A percentile compares a stretch with the other conserved stretches of the same genome.
These are phyloP conservation scores for Actinernus sp. DNA, from an alignment of 92 coral and sea anemone species.

Conservation along the genomic window DNA sequence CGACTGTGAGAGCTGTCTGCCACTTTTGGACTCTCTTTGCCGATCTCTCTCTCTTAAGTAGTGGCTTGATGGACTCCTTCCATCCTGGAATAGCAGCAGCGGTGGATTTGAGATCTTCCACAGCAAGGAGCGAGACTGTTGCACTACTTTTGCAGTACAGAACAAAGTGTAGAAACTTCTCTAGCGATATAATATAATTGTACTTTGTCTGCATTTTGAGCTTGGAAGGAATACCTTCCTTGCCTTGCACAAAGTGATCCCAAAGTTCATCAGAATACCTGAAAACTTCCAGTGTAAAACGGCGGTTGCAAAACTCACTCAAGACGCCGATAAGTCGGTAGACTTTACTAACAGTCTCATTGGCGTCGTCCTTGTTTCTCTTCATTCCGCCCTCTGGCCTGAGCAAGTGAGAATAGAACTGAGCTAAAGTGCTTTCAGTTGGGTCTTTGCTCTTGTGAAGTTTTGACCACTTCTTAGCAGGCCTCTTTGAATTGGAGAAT, in stretches of 20 bases:
- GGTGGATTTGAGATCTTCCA: neutral
- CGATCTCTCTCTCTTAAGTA: slow-evolving; percentile 8
- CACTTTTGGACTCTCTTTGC: slow-evolving; percentile 4
- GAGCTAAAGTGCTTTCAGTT: neutral
- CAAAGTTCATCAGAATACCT: neutral
- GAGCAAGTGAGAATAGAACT: neutral
- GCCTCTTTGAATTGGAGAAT: neutral
- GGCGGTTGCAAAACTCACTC: neutral
- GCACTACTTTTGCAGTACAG: neutral
- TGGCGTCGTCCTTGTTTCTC: slow-evolving; percentile 1
- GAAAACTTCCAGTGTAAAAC: neutral
- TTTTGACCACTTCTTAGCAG: neutral
- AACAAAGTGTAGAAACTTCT: slow-evolving; percentile 17
- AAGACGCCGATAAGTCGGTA: slow-evolving; percentile 1
- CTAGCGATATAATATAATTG: neutral
- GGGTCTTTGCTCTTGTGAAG: neutral
- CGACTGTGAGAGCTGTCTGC: neutral
- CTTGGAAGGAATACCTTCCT: slow-evolving; percentile 5
- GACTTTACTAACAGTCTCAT: neutral
- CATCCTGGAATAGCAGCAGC: slow-evolving; percentile 4
- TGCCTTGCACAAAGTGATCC: slow-evolving; percentile 5
- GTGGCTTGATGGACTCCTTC: slow-evolving; percentile 14
- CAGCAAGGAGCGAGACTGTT: neutral
- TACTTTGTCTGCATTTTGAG: slow-evolving; percentile 16
- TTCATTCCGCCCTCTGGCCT: slow-evolving; percentile 19